Conservation (phyloP, 2,888 invertebrate species). For the Heliconius ismenius region DNA sequence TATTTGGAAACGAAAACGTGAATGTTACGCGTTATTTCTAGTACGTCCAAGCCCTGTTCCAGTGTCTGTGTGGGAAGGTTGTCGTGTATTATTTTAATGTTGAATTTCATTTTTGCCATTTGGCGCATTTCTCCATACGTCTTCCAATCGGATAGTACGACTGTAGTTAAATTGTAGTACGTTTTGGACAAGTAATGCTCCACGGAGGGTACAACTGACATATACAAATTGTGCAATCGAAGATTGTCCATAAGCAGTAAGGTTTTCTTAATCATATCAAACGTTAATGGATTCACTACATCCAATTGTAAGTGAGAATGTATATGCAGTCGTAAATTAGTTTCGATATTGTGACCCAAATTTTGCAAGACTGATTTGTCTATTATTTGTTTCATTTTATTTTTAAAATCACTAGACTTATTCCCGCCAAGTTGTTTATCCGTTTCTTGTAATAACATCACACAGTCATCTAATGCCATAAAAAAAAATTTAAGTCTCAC, state of each 20-base stretch:
- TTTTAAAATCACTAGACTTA: constrained; percentile 64
- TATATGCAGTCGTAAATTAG: constrained; percentile 94
- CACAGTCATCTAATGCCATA: constrained; percentile 74
- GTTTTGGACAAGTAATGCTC: constrained; percentile 96
- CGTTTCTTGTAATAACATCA: constrained; percentile 61
- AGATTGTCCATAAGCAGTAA: constrained; percentile 82
- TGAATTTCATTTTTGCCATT: constrained; percentile 92
- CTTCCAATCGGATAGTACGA: constrained; percentile 98
- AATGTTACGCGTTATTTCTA: constrained; percentile 98
- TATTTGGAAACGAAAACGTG: constrained; percentile 96
- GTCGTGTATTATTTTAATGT: constrained; percentile 92
- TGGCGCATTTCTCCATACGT: constrained; percentile 98
- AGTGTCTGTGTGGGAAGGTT: constrained; percentile 97
- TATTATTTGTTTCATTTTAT: constrained; percentile 69
- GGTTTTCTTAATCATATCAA: constrained; percentile 84
- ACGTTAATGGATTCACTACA: constrained; percentile 87
- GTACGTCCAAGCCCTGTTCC: constrained; percentile 97
- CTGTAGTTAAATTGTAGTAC: constrained; percentile 98
- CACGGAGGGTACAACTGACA: constrained; percentile 85
- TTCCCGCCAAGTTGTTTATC: constrained; percentile 59
- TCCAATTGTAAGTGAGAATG: constrained; percentile 93
- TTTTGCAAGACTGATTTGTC: constrained; percentile 84
- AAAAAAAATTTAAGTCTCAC: constrained; percentile 80
- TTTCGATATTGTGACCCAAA: constrained; percentile 94
- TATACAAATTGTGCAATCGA: constrained; percentile 79